Evolutionary conservation across 2,113 vertebrate genomes (phyloP), one percentile per base, ranked within the genome.

Genomic region (Neofelis nebulosa): DNA sequence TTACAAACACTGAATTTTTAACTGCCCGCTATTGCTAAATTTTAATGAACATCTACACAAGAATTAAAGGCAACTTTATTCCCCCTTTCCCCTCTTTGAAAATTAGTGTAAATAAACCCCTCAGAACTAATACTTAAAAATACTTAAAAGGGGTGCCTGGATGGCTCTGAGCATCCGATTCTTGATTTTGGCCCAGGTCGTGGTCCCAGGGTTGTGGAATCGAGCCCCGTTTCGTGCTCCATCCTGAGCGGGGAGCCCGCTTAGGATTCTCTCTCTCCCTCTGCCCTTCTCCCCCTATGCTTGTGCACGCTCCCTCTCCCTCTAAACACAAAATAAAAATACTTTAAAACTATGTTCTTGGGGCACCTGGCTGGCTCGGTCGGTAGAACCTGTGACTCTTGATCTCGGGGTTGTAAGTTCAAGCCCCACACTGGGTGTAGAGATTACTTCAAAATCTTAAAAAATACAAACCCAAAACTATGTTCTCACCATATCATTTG

Each of bases 1-100:
- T 29, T 80, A 76, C 38, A 48, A 63, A 71, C 66, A 84, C 91
- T 92, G 38, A 74, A 68, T 38, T 82, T 91, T 91, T 89, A 78
- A 93, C 71, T 96, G 61, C 23, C 19, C 12, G n/a, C 21, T 84
- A 33, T 52, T 96, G 63, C 68, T 96, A n/a, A 90, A 91, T 88
- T 93, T 73, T 74, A 94, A 52, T 73, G 55, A 1, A 48, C 31
- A 82, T 82, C 55, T 85, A 52, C 91, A 23, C 23, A 92, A 91
- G 11, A 95, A 68, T 66, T 88, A 90, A 94, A 91, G 36, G 86
- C 61, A 92, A 83, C 45, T 86, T 82, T 57, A 97, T 84, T 95
- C 23, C 68, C 48, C 15, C 25, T 86, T 71, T 69, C 3, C 27
- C 25, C 11, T 66, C 90, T 79, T 94, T 92, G 48, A 97, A 76